These are phyloP conservation scores for Acromyrmex echinatior DNA, from an alignment of 1,140 invertebrate species.

Conservation along the genomic window DNA sequence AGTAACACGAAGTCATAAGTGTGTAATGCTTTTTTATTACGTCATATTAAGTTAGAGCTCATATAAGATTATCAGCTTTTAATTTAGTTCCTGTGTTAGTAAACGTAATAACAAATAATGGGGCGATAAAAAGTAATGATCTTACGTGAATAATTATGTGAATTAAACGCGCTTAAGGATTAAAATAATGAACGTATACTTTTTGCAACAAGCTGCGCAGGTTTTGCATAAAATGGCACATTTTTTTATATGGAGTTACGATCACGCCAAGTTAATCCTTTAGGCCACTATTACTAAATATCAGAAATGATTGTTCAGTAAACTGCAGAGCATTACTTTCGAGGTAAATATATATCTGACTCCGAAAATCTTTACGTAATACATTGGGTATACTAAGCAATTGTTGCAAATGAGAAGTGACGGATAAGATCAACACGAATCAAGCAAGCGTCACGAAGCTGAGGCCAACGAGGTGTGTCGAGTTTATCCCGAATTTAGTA, in stretches of 20 bases:
- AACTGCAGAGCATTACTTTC: neutral
- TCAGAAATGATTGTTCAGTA: slow-evolving; percentile 1
- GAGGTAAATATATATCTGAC: neutral
- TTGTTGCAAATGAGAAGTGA: slow-evolving; percentile 30
- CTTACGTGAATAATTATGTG: neutral
- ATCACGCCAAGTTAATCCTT: neutral
- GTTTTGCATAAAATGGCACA: neutral
- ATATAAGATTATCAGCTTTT: slow-evolving; percentile 15
- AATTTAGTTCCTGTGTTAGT: neutral
- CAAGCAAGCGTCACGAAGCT: slow-evolving; percentile 20
- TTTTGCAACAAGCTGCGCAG: neutral
- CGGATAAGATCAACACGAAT: slow-evolving; percentile 40
- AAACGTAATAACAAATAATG: neutral
- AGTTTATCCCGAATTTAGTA: slow-evolving; percentile 37
- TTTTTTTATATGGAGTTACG: neutral
- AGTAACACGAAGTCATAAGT: neutral
- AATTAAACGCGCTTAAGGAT: neutral
- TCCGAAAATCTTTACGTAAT: slow-evolving; percentile 5
- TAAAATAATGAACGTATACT: neutral
- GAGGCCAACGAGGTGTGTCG: neutral
- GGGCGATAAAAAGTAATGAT: neutral
- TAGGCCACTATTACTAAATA: neutral
- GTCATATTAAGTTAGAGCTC: slow-evolving; percentile 11
- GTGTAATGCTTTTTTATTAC: neutral
- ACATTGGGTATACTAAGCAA: neutral